Evolutionary conservation across 1,140 invertebrate species (phyloP).

Genomic region (Apis cerana): DNA sequence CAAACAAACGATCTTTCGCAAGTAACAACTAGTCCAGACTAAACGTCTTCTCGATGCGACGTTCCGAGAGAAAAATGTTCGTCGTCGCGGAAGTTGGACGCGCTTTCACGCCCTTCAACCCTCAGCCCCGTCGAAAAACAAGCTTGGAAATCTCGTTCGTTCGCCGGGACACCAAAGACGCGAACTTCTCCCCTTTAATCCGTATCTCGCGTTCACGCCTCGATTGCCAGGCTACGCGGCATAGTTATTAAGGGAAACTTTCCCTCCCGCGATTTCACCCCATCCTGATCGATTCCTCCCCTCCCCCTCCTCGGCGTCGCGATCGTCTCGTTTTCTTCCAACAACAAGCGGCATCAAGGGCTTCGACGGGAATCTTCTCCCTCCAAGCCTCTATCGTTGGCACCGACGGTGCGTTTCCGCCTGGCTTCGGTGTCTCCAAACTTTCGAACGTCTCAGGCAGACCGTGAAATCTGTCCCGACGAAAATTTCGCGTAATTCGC

Average conservation of each 20-base stretch:
- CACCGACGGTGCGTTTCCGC: conserved; percentile 28
- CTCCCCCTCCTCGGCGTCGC: background rate
- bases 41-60: background rate
- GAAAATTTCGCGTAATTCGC: conserved; percentile 65
- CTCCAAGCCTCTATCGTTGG: conserved; percentile 14
- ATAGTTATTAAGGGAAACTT: conserved; percentile 73
- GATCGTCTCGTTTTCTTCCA: conserved; percentile 37
- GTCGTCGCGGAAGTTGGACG: conserved; percentile 38
- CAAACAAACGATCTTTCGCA: background rate
- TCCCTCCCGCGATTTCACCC: conserved; percentile 47
- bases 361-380: conserved; percentile 16
- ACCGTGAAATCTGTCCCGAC: conserved; percentile 70
- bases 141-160: conserved; percentile 51
- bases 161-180: conserved; percentile 33
- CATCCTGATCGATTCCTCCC: background rate
- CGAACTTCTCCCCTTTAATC: conserved; percentile 70
- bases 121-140: conserved; percentile 48
- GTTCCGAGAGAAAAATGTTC: conserved; percentile 42
- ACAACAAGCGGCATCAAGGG: background rate
- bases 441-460: conserved; percentile 70
- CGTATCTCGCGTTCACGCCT: conserved; percentile 72
- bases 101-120: conserved; percentile 23
- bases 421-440: conserved; percentile 64
- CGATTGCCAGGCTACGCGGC: conserved; percentile 65
- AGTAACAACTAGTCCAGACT: too few species aligned